Base-by-base conservation (phyloP, 1,140 invertebrate genomes). In the Oncopeltus fasciatus region DNA sequence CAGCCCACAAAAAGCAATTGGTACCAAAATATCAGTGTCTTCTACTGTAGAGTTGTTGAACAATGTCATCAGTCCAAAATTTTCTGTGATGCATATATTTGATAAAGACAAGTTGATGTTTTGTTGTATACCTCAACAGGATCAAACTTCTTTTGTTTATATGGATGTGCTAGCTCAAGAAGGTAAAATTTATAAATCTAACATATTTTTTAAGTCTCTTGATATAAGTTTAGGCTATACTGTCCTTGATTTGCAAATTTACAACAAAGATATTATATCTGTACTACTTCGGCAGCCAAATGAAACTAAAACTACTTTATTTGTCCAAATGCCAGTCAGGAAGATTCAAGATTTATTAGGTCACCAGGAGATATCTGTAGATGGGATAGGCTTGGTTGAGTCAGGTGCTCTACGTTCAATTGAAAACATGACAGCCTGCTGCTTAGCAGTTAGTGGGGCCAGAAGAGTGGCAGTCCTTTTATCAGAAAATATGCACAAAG, bases 381-480 rank as follows among this genome's bases (percentile, higher is more conserved):
- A 77, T 44, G 68, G 72, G 4, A 70, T 78, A 43, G 73, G 76
- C 66, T 75, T 82, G 27, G 69, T 72, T 44, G 78, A 82, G 20
- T 69, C 80, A 38, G 72, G 75, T 14, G 59, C 70, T 1, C 70
- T 72, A 47, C 68, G 74, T 20, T 64, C 80, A 4, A 74, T 93
- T 29, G 86, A 92, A 57, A 85, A 85, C 67, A 83, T 91, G 73
- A 80, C 81, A 56, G 83, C 82, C 1, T 79, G 77, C 59, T 76
- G 76, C 67, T 80, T 95, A 65, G 85, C 90, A 5, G 90, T 95
- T 0, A 94, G 90, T 63, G 90, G 92, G 0, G 80, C 83, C 12
- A 77, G 92, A 43, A 92, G 93, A 77, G 89, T 95, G 24, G 85
- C 90, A 11, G 88, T 92, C 49, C 81, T 95, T 60, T 74, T 95